A percentile compares a stretch with the other conserved stretches of the same genome.
Evolutionary conservation across 1,140 invertebrate genomes (phyloP).

Genomic region (Anagrus nilaparvatae): DNA sequence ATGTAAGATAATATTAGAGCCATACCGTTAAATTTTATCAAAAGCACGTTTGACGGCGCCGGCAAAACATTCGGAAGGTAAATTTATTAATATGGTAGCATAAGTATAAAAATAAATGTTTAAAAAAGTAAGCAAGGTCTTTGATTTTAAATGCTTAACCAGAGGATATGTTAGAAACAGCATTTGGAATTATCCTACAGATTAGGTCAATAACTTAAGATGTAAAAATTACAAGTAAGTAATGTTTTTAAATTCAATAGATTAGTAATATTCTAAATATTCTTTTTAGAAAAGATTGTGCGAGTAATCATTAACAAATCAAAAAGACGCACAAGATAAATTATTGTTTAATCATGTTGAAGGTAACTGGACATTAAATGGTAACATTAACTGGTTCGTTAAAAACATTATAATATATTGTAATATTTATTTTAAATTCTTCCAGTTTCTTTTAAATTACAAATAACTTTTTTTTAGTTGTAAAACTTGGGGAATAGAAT

Average conservation of each 20-base stretch:
- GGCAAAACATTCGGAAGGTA: no score
- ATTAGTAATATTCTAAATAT: constrained; percentile 1
- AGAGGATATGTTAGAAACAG: constrained; percentile 40
- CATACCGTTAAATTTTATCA: no score
- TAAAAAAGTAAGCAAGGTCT: constrained; percentile 45
- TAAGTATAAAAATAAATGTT: no score
- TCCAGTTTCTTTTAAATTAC: constrained; percentile 4
- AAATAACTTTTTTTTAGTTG: constrained; percentile 40
- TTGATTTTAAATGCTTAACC: constrained; percentile 45
- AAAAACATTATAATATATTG: constrained; percentile 3
- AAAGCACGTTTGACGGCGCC: no score
- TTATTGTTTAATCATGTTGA: constrained; percentile 55
- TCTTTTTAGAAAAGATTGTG: constrained; percentile 51
- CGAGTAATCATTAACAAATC: constrained; percentile 52
- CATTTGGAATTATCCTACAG: constrained; percentile 48
- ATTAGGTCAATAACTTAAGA: constrained; percentile 30
- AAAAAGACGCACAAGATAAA: constrained; percentile 67
- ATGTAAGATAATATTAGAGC: no score
- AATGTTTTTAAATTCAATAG: background rate
- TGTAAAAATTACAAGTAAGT: constrained; percentile 37
- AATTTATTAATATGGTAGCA: no score
- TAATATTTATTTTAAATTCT: background rate
- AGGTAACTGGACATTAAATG: constrained; percentile 42
- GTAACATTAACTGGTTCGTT: constrained; percentile 52
- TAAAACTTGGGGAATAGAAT: constrained; percentile 49